Percentiles rank a stretch among this genome's conserved stretches.
Evolutionary conservation across 2,888 invertebrate genomes (phyloP).

Genomic region (Halictus ligatus): DNA sequence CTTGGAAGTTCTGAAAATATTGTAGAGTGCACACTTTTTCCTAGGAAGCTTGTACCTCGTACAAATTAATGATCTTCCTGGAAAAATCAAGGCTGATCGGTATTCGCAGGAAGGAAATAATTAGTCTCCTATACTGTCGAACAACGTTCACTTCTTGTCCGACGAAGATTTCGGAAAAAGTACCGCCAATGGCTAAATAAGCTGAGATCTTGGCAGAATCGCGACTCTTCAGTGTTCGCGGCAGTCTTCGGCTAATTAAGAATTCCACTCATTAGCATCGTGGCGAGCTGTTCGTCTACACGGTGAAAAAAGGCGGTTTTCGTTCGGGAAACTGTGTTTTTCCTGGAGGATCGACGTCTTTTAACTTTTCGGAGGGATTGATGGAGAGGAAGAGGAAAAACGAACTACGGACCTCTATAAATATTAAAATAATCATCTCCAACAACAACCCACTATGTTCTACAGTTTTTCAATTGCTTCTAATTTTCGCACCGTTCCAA

Average conservation of each 20-base stretch:
- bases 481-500: no score
- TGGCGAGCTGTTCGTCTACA: conserved; percentile 19
- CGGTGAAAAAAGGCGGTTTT: conserved; percentile 26
- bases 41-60: conserved; percentile 8
- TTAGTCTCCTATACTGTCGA: conserved; percentile 52
- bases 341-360: background rate
- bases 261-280: conserved; percentile 59
- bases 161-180: conserved; percentile 44
- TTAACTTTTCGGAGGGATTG: background rate
- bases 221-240: conserved; percentile 7
- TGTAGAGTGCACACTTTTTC: background rate
- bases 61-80: conserved; percentile 20
- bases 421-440: background rate
- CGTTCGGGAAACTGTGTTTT: conserved; percentile 44
- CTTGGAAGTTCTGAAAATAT: background rate
- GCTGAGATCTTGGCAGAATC: conserved; percentile 62
- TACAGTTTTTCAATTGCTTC: background rate
- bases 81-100: conserved; percentile 48
- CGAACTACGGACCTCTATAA: background rate
- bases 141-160: conserved; percentile 19
- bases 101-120: conserved; percentile 59
- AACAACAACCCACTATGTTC: background rate
- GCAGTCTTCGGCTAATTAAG: conserved; percentile 55
- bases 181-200: conserved; percentile 55
- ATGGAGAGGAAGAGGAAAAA: background rate